Conservation (phyloP, 2,797 vertebrate genomes). For the Cryptoprocta ferox region DNA sequence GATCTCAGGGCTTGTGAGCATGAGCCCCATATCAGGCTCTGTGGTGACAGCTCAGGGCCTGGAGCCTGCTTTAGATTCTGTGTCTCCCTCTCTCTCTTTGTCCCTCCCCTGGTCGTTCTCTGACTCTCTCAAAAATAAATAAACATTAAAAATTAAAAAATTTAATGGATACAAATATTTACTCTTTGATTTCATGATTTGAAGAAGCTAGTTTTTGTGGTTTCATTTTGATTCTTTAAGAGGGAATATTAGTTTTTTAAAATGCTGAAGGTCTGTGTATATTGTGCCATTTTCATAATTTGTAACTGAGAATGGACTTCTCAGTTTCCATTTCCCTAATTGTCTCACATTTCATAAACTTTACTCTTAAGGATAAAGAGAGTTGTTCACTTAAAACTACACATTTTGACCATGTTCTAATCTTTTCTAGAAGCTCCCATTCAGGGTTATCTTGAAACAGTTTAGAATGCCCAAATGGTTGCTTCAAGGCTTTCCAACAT, state of each 20-base stretch:
- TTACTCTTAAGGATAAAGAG: not conserved
- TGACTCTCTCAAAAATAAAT: too few species aligned
- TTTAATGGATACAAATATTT: not conserved
- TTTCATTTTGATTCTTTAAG: slow-evolving; percentile 45
- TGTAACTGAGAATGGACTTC: not conserved
- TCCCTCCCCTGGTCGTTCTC: too few species aligned
- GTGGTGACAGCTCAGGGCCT: too few species aligned
- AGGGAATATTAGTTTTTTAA: not conserved
- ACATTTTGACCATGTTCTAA: not conserved
- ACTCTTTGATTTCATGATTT: not conserved
- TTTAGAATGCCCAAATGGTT: not conserved
- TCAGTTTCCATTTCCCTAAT: slow-evolving; percentile 4
- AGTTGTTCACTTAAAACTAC: not conserved
- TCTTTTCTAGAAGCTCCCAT: not conserved
- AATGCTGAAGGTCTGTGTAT: not conserved
- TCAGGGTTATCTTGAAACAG: not conserved
- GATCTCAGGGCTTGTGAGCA: too few species aligned
- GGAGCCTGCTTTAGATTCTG: too few species aligned
- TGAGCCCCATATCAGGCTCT: too few species aligned
- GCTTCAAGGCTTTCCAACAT: not conserved
- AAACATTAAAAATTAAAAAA: too few species aligned
- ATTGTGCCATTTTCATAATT: not conserved
- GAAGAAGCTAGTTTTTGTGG: not conserved
- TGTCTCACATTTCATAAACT: not conserved
- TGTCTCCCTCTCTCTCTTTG: too few species aligned